Evolutionary conservation across 1,140 invertebrate species (phyloP), one percentile per base, ranked within the genome.

Genomic region (Drosophila erecta): DNA sequence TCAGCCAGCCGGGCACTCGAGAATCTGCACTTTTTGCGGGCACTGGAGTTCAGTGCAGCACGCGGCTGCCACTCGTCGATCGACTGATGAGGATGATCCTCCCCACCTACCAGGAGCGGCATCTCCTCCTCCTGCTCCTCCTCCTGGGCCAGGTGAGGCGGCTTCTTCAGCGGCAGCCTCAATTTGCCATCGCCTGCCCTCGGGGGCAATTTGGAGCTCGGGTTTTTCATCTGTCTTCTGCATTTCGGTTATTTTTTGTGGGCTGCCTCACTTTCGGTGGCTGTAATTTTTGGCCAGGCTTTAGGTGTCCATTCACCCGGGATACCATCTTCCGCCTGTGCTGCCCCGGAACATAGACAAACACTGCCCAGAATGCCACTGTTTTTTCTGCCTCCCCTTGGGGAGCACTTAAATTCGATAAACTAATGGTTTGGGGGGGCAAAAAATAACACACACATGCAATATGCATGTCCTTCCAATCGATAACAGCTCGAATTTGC

Each of bases 41-140:
- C 12, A 49, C 35, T 57, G 49, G 49, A 54, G 49, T 33, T 47
- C 80, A 89, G 24, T 24, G 0, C 24, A 24, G 84, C 84, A 87
- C 84, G 84, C 64, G 84, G 84, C 84, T 77, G 84, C 84, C 85
- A 89, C 84, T 87, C 84, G 84, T 87, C 84, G 76, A 83, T 83
- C 66, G 61, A 67, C 66, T 61, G 76, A 73, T 56, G 75, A 59
- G 79, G 79, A 81, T 79, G 79, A 81, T 81, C 75, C 62, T 70
- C 58, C 50, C 44, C 58, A 30, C 24, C 47, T 15, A 12, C 47
- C 24, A 49, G 46, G 22, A n/a, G n/a, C 24, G 5, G 14, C 47
- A 17, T 20, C 22, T 24, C 46, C 12, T 12, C 43, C 43, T 44
- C 20, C 43, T 49, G 7, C 27, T 50, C 15, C 22, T 44, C 11